phyloP scores from a whole-genome alignment of 1,140 invertebrate genomes.

The Drosophila jambulina region DNA sequence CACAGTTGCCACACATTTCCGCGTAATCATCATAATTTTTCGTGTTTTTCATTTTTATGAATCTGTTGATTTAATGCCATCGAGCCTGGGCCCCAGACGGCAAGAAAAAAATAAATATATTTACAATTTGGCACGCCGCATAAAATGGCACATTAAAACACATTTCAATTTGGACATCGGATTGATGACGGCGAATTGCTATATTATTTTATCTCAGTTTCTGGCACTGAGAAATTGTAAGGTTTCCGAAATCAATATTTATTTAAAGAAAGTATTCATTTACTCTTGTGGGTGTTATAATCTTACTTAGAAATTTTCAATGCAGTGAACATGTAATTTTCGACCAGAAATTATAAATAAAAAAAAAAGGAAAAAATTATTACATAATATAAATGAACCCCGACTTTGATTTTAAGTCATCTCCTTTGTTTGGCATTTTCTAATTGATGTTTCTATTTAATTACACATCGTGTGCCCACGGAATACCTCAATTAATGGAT shows the following conservation, averaged over 20 bases:
- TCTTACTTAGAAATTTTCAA: not conserved
- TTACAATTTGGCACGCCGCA: conserved; percentile 60
- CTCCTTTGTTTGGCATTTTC: not conserved
- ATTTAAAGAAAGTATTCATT: not conserved
- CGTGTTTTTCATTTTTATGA: conserved; percentile 60
- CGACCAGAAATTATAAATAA: no score
- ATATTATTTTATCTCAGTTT: conserved; percentile 55
- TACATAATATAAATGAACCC: not conserved
- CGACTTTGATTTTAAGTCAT: not conserved
- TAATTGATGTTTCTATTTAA: conserved; percentile 5
- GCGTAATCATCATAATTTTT: conserved; percentile 81
- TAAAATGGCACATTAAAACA: conserved; percentile 72
- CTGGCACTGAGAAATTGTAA: not conserved
- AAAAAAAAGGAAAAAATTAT: no score
- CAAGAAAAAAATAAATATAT: not conserved
- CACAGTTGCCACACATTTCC: conserved; percentile 80
- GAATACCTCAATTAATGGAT: conserved; percentile 18
- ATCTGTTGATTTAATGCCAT: conserved; percentile 64
- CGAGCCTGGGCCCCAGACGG: conserved; percentile 14
- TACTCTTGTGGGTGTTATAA: no score
- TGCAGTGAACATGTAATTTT: no score
- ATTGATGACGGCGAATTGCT: conserved; percentile 57
- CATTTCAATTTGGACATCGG: conserved; percentile 73
- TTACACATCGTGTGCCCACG: conserved; percentile 13
- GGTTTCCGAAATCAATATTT: not conserved